Evolutionary conservation across 2,888 invertebrate species (phyloP).

Genomic region (Polia nebulosa): DNA sequence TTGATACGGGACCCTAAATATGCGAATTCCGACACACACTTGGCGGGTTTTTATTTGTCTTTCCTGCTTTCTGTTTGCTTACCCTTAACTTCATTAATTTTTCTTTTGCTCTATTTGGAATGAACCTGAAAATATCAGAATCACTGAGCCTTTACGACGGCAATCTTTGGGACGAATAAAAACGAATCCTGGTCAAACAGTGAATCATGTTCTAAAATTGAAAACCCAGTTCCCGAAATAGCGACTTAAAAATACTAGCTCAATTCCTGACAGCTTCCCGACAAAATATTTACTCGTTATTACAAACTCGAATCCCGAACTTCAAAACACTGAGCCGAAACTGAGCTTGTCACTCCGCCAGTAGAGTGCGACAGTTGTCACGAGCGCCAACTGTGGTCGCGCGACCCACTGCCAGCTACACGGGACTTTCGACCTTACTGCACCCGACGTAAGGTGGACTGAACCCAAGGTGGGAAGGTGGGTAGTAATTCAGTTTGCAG

Average conservation of each 20-base stretch:
- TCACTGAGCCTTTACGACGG: neutral
- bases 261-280: conserved; percentile 48
- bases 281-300: conserved; percentile 63
- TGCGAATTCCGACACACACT: too few relatives aligned
- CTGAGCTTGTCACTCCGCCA: conserved; percentile 65
- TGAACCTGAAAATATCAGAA: too few relatives aligned
- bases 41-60: too few relatives aligned
- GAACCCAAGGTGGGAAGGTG: conserved; percentile 33
- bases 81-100: too few relatives aligned
- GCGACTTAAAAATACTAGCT: conserved; percentile 36
- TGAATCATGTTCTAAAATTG: conserved; percentile 38
- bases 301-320: conserved; percentile 62
- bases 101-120: too few relatives aligned
- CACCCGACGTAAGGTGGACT: conserved; percentile 26
- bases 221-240: conserved; percentile 41
- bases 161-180: neutral
- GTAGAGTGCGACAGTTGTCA: conserved; percentile 66
- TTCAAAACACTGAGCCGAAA: conserved; percentile 62
- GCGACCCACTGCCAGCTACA: conserved; percentile 13
- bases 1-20: too few relatives aligned
- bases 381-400: conserved; percentile 60
- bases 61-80: too few relatives aligned
- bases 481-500: conserved; percentile 57
- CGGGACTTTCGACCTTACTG: conserved; percentile 43
- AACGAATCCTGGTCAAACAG: neutral